Base-by-base conservation (phyloP, 2,888 invertebrate genomes). In the Drosophila stalkeri region DNA sequence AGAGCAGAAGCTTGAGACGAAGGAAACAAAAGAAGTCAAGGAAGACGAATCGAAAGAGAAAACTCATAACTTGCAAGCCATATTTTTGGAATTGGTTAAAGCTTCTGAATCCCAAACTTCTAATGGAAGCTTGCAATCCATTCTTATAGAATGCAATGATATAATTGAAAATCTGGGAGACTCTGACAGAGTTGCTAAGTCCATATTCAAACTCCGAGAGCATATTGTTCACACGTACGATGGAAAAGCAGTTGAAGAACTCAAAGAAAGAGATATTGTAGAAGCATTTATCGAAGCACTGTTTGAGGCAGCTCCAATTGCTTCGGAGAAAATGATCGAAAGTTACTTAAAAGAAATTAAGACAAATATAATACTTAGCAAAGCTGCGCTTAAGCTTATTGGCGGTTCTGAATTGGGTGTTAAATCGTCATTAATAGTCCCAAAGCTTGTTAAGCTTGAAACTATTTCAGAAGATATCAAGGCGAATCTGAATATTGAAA, bases 191-290 rank as follows among this genome's bases (percentile, higher is more conserved):
- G 66, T 86, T n/a, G 52, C 77, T 4, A 91, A 90, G 61, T 75
- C 82, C 8, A 74, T 91, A 43, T 91, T 92, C 3, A 91, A 91
- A 56, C 68, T 92, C 3, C 74, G 82, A 39, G 86, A 91, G 49
- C 91, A 91, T 27, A 86, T 92, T 56, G 91, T 91, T 14, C 92
- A 92, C 23, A 92, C 92, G 0, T 91, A 91, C 57, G 91, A 92
- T 61, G 89, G 86, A 1, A 79, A 79, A 18, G 39, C 75, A 0
- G 52, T 47, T 3, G 68, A 81, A 12, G 61, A 27, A 27, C 27
- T 27, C 27, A 27, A 27, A 27, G 27, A 47, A 9, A 64, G 57
- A 20, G 31, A 73, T 46, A 27, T 72, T 63, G 37, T 85, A 11
- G 82, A 86, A 51, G 59, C 54, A 7, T 66, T 80, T 52, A 76